A percentile compares a stretch with the other conserved stretches of the same genome.
phyloP scores from a whole-genome alignment of 2,113 vertebrate genomes.

The Xyrauchen texanus region DNA sequence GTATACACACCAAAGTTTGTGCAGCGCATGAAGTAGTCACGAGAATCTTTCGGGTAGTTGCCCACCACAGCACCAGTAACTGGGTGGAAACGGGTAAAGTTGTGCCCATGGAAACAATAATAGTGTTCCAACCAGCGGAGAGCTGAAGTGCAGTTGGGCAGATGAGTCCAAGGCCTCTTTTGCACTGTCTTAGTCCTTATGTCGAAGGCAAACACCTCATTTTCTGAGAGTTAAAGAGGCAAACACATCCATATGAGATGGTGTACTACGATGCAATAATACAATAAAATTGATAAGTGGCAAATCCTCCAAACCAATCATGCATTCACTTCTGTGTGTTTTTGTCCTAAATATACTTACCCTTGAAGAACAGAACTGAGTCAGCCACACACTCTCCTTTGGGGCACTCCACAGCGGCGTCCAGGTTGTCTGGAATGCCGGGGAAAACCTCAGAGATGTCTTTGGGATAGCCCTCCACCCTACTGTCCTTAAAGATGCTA shows the following conservation, averaged over 20 bases:
- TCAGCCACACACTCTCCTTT: slow-evolving; percentile 64
- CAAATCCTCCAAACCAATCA: too few relatives aligned
- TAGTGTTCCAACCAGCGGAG: slow-evolving; percentile 76
- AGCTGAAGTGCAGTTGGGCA: slow-evolving; percentile 75
- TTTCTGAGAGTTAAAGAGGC: slow-evolving; percentile 36
- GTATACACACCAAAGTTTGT: too few relatives aligned
- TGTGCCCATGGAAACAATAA: slow-evolving; percentile 82
- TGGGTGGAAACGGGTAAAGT: slow-evolving; percentile 81
- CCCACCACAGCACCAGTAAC: slow-evolving; percentile 68
- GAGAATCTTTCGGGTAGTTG: slow-evolving; percentile 74
- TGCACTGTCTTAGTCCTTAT: slow-evolving; percentile 59
- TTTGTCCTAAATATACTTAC: slow-evolving; percentile 48
- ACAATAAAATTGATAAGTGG: background rate
- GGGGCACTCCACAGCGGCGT: slow-evolving; percentile 76
- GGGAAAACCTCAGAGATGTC: slow-evolving; percentile 69
- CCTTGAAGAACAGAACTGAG: slow-evolving; percentile 76
- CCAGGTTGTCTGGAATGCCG: slow-evolving; percentile 68
- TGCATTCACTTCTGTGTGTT: too few relatives aligned
- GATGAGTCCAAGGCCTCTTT: slow-evolving; percentile 62
- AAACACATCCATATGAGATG: background rate
- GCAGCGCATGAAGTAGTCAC: slow-evolving; percentile 77
- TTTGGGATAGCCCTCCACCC: slow-evolving; percentile 63
- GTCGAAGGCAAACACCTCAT: slow-evolving; percentile 71
- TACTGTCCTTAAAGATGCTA: slow-evolving; percentile 59
- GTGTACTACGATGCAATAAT: background rate